Evolutionary conservation across 2,797 vertebrate genomes (phyloP).

Genomic region (Triplophysa yarkandensis): DNA sequence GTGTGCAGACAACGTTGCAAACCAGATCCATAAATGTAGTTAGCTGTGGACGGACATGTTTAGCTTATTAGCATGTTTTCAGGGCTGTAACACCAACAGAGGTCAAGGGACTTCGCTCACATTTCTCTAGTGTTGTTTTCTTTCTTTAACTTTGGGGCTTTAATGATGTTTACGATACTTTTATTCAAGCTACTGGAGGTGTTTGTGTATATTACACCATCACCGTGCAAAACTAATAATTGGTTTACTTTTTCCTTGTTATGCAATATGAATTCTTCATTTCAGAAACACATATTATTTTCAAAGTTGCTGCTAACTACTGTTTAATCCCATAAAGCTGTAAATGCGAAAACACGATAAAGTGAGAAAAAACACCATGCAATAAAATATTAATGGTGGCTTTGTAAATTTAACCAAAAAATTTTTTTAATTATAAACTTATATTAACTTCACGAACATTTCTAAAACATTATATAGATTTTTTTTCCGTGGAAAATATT

Average conservation of each 20-base stretch:
- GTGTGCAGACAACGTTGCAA: conserved; percentile 58
- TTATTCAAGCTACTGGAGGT: background rate
- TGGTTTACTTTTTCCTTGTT: background rate
- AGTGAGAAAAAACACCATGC: no score
- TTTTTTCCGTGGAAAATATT: no score
- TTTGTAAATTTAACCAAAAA: no score
- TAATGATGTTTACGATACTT: conserved; percentile 9
- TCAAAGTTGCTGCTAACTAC: background rate
- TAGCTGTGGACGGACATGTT: background rate
- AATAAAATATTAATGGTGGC: no score
- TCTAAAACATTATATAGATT: no score
- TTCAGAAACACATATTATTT: background rate
- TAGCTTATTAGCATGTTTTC: conserved; percentile 10
- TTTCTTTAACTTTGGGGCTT: background rate
- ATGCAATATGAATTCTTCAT: background rate
- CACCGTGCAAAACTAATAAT: background rate
- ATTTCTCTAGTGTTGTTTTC: background rate
- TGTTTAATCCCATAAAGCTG: background rate
- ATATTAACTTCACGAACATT: no score
- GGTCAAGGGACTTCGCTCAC: conserved; percentile 7
- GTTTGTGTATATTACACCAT: background rate
- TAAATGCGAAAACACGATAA: no score
- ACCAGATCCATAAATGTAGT: conserved; percentile 36
- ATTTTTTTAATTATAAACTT: no score
- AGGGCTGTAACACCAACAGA: background rate